These are phyloP conservation scores for Callipepla californica DNA, from an alignment of 2,113 vertebrate genomes.

Conservation along the genomic window DNA sequence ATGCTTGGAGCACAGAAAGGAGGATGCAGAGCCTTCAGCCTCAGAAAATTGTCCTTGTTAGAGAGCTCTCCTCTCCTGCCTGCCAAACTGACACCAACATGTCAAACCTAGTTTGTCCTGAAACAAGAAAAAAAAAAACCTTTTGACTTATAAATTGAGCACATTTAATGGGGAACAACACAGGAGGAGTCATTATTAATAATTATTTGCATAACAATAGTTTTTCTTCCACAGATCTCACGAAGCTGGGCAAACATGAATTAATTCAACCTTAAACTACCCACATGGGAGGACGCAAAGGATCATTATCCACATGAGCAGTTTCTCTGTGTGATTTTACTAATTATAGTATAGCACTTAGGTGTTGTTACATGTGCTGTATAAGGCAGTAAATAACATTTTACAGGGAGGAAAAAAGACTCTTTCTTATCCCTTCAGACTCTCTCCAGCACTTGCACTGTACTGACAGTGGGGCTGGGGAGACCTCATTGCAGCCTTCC, in stretches of 20 bases:
- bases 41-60: not conserved
- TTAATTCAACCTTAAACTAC: slow-evolving; percentile 69
- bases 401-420: not conserved
- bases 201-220: slow-evolving; percentile 66
- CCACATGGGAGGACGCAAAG: slow-evolving; percentile 58
- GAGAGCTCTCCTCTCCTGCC: not conserved
- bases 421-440: not conserved
- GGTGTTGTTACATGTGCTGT: slow-evolving; percentile 52
- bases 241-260: slow-evolving; percentile 66
- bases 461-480: not conserved
- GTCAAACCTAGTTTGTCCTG: not conserved
- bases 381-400: slow-evolving; percentile 50
- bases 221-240: slow-evolving; percentile 22
- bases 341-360: slow-evolving; percentile 67
- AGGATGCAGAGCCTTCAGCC: not conserved
- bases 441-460: not conserved
- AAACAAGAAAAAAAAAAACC: slow-evolving; percentile 14
- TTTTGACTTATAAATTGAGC: slow-evolving; percentile 52
- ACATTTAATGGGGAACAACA: slow-evolving; percentile 30
- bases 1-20: not conserved
- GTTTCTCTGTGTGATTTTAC: slow-evolving; percentile 61
- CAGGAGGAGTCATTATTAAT: slow-evolving; percentile 61
- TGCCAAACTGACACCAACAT: not conserved
- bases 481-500: too few species aligned
- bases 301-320: slow-evolving; percentile 68